Conservation (phyloP, 2,113 vertebrate genomes). For the Crypturellus undulatus region DNA sequence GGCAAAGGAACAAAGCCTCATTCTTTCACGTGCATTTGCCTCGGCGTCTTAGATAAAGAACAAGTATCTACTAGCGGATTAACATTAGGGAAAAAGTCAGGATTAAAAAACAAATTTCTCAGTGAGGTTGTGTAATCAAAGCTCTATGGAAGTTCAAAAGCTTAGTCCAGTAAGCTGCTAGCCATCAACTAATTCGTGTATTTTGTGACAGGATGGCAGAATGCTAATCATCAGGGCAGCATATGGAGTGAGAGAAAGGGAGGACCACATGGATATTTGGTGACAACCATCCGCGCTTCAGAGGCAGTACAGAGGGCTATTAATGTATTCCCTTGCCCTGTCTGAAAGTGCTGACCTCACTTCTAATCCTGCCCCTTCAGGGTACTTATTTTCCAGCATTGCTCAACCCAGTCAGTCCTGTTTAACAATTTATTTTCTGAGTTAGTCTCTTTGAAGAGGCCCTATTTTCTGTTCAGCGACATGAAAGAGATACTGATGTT, state of each 20-base stretch:
- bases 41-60: constrained; percentile 61
- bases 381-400: constrained; percentile 64
- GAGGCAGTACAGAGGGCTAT: constrained; percentile 31
- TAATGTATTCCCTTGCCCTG: constrained; percentile 42
- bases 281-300: constrained; percentile 35
- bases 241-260: not conserved
- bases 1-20: constrained; percentile 64
- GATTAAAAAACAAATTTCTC: constrained; percentile 41
- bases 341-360: constrained; percentile 54
- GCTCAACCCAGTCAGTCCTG: constrained; percentile 66
- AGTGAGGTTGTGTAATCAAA: constrained; percentile 17
- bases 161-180: constrained; percentile 26
- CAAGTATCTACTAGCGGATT: constrained; percentile 61
- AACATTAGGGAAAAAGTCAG: constrained; percentile 60
- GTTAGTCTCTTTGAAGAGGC: constrained; percentile 77
- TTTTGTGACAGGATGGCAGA: constrained; percentile 40
- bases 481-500: constrained; percentile 82
- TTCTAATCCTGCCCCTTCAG: constrained; percentile 69
- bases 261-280: not conserved
- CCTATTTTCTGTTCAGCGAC: constrained; percentile 74
- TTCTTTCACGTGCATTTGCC: constrained; percentile 55
- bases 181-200: constrained; percentile 5
- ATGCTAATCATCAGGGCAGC: constrained; percentile 32
- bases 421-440: constrained; percentile 76
- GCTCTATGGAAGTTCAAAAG: constrained; percentile 28